A percentile compares a stretch with the other conserved stretches of the same genome.
Evolutionary conservation across 1,140 invertebrate species (phyloP).

Genomic region (Musca vetustissima): DNA sequence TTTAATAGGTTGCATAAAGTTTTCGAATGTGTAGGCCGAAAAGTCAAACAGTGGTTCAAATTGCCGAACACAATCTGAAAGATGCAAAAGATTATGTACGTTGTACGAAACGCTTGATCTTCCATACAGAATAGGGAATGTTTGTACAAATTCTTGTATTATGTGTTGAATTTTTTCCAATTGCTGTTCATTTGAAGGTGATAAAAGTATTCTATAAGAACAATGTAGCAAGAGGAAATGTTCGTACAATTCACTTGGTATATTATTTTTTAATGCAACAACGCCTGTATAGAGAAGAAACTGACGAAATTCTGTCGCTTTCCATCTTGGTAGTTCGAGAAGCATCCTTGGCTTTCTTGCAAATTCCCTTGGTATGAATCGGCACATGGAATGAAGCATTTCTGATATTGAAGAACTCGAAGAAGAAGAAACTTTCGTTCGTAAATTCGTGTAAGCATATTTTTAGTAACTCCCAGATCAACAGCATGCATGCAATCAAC

Average conservation of each 20-base stretch:
- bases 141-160: not conserved
- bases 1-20: not conserved
- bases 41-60: not conserved
- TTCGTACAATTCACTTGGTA: not conserved
- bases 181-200: not conserved
- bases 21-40: not conserved
- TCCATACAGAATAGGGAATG: not conserved
- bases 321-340: slow-evolving; percentile 15
- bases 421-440: slow-evolving; percentile 16
- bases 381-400: slow-evolving; percentile 15
- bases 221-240: slow-evolving; percentile 5
- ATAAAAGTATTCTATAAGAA: not conserved
- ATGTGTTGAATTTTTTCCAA: not conserved
- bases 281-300: slow-evolving; percentile 9
- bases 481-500: too few relatives aligned
- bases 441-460: slow-evolving; percentile 8
- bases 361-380: slow-evolving; percentile 31
- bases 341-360: slow-evolving; percentile 28
- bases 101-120: not conserved
- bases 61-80: not conserved
- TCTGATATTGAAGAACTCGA: slow-evolving; percentile 14
- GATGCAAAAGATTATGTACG: too few relatives aligned
- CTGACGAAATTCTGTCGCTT: slow-evolving; percentile 32
- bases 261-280: not conserved
- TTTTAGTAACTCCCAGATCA: too few relatives aligned